Conservation (phyloP, 2,113 vertebrate species). For the Oryzias celebensis region DNA sequence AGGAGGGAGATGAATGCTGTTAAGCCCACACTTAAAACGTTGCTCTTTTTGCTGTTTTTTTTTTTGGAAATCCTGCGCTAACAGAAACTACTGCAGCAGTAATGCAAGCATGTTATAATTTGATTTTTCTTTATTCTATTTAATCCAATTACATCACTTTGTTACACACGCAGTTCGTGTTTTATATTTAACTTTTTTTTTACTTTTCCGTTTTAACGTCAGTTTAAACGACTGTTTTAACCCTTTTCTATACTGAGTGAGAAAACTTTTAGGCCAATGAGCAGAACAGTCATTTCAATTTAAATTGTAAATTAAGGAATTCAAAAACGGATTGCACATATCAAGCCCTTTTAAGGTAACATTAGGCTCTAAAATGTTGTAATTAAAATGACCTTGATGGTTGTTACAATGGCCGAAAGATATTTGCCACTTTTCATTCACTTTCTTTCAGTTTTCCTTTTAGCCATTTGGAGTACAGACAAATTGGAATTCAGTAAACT, state of each 20-base stretch:
- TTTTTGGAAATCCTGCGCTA: too few relatives aligned
- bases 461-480: neutral
- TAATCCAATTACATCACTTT: too few relatives aligned
- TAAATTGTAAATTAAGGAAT: conserved; percentile 3
- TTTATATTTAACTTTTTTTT: too few relatives aligned
- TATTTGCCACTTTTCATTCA: neutral
- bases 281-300: neutral
- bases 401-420: conserved; percentile 25
- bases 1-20: too few relatives aligned
- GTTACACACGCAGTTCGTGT: too few relatives aligned
- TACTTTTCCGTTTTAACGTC: too few relatives aligned
- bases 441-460: neutral
- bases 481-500: too few relatives aligned
- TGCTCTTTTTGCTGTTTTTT: too few relatives aligned
- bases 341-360: conserved; percentile 17
- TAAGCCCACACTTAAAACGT: too few relatives aligned
- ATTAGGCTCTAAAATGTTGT: conserved; percentile 2
- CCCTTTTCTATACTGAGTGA: neutral
- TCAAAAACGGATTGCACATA: conserved; percentile 16
- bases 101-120: too few relatives aligned
- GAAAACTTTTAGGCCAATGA: neutral
- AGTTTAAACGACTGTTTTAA: neutral
- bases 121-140: too few relatives aligned
- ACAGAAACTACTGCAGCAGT: too few relatives aligned
- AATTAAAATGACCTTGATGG: conserved; percentile 12